A percentile compares a stretch with the other conserved stretches of the same genome.
phyloP scores from a whole-genome alignment of 1,140 invertebrate species.

The Sycophila sp. region DNA sequence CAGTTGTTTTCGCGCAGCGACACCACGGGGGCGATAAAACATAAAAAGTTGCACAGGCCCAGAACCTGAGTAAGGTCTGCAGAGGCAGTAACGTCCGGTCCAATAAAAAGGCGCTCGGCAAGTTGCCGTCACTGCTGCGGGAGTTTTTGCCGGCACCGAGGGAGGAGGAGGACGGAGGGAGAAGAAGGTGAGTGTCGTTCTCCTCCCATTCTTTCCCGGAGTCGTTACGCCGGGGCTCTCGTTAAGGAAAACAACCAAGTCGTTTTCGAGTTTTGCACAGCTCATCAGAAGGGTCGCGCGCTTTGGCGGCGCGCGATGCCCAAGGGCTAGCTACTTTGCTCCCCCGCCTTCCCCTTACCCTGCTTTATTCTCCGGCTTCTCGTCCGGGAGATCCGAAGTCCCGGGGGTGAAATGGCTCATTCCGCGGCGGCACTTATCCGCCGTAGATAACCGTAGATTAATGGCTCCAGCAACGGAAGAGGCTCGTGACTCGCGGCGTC shows the following conservation, averaged over 20 bases:
- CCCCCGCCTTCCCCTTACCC: conserved; percentile 37
- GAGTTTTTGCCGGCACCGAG: no score
- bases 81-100: no score
- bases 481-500: conserved; percentile 49
- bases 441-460: conserved; percentile 67
- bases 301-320: conserved; percentile 55
- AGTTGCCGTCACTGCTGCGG: no score
- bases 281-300: conserved; percentile 48
- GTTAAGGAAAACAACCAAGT: conserved; percentile 47
- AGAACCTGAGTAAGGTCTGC: no score
- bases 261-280: conserved; percentile 52
- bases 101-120: no score
- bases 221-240: conserved; percentile 38
- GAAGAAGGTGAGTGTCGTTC: no score
- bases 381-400: conserved; percentile 52
- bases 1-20: no score
- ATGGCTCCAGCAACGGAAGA: conserved; percentile 53
- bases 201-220: no score
- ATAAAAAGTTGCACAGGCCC: no score
- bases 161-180: no score
- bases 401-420: conserved; percentile 66
- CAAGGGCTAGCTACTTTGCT: conserved; percentile 55
- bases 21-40: no score
- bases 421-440: conserved; percentile 61
- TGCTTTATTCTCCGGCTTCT: conserved; percentile 38